Conservation (phyloP, 2,113 vertebrate species). For the Procavia capensis region DNA sequence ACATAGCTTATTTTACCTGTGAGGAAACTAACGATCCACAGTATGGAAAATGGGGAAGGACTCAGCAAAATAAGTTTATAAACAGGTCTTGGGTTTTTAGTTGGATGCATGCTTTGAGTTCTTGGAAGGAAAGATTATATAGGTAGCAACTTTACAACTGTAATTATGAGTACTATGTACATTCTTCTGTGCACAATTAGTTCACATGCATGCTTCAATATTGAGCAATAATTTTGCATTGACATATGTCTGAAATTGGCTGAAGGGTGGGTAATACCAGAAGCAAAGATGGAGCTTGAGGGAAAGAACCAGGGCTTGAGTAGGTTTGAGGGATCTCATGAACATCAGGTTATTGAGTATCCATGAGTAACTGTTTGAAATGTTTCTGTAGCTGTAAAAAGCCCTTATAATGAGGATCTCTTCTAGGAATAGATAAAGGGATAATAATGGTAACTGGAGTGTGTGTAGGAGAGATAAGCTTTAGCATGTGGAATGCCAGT, state of each 20-base stretch:
- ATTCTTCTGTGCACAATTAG: neutral
- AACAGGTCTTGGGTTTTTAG: neutral
- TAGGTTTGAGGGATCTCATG: constrained; percentile 33
- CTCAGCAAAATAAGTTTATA: neutral
- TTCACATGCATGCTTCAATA: neutral
- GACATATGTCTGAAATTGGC: constrained; percentile 16
- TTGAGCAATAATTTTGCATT: constrained; percentile 54
- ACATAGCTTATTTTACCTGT: neutral
- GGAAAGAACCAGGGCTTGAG: neutral
- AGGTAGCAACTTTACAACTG: neutral
- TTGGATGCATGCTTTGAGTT: constrained; percentile 7
- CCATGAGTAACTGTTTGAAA: constrained; percentile 47
- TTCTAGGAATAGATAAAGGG: constrained; percentile 16
- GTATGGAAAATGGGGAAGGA: constrained; percentile 14
- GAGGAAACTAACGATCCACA: neutral
- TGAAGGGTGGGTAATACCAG: neutral
- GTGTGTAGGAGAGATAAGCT: constrained; percentile 1
- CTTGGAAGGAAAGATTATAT: constrained; percentile 16
- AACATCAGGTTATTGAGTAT: constrained; percentile 51
- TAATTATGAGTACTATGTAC: neutral
- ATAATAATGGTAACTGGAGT: constrained; percentile 28
- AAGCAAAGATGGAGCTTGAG: neutral
- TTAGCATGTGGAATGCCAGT: constrained; percentile 54
- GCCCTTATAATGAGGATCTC: neutral
- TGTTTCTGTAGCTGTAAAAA: constrained; percentile 3